Evolutionary conservation across 2,888 invertebrate genomes (phyloP).

Genomic region (Tenthredo distinguenda): DNA sequence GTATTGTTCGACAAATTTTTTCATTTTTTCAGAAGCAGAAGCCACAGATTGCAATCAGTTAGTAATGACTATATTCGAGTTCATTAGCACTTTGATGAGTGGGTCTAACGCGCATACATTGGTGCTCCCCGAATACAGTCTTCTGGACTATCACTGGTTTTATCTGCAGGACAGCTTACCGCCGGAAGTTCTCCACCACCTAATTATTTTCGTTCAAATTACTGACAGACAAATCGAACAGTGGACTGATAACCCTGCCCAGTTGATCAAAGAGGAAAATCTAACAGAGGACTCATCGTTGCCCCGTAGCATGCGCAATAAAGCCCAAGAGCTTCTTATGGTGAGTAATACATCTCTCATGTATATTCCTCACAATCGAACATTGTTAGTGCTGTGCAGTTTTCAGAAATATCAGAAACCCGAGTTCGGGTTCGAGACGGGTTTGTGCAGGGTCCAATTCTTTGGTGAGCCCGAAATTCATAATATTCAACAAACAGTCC

Average conservation of each 20-base stretch:
- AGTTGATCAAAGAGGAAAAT: slow-evolving; percentile 1
- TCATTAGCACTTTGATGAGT: background rate
- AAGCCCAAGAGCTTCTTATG: background rate
- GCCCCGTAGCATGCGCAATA: background rate
- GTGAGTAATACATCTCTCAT: background rate
- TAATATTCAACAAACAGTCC: too few relatives aligned
- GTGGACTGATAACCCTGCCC: slow-evolving; percentile 67
- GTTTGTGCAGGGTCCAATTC: too few relatives aligned
- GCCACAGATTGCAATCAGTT: slow-evolving; percentile 65
- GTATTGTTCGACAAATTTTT: background rate
- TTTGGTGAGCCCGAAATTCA: too few relatives aligned
- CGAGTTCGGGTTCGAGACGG: too few relatives aligned
- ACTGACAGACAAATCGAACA: background rate
- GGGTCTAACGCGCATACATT: background rate
- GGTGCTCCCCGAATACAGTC: slow-evolving; percentile 70
- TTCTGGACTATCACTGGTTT: slow-evolving; percentile 16
- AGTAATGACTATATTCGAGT: background rate
- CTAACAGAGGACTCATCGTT: background rate
- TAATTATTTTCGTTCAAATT: slow-evolving; percentile 4
- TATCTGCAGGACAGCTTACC: slow-evolving; percentile 12
- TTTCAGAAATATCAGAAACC: too few relatives aligned
- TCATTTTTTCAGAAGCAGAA: background rate
- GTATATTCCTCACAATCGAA: background rate
- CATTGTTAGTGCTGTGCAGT: too few relatives aligned
- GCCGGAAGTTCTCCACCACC: background rate